Evolutionary conservation across 2,888 invertebrate genomes (phyloP).

Genomic region (Scaptomyza flava): DNA sequence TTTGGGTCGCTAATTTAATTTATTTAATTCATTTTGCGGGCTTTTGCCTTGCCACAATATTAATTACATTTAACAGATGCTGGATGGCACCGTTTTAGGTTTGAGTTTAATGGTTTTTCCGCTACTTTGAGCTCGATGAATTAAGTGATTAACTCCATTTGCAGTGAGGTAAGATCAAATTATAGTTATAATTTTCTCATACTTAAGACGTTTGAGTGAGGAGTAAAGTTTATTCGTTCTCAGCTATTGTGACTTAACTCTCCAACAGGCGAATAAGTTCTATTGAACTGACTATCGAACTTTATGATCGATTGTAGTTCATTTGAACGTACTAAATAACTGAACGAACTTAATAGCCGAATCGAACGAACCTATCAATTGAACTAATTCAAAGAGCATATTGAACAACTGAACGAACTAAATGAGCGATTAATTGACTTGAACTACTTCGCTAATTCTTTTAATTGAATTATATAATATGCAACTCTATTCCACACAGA

Average conservation of each 20-base stretch:
- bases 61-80: conserved; percentile 50
- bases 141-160: background rate
- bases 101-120: background rate
- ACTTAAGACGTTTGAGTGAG: background rate
- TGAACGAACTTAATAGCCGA: background rate
- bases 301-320: too few relatives aligned
- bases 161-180: background rate
- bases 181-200: background rate
- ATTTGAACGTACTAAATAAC: background rate
- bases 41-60: conserved; percentile 16
- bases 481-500: background rate
- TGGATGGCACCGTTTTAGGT: background rate
- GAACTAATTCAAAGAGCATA: background rate
- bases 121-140: background rate
- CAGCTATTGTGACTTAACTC: background rate
- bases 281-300: background rate
- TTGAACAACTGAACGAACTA: background rate
- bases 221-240: background rate
- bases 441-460: background rate
- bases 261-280: background rate
- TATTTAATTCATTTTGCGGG: conserved; percentile 48
- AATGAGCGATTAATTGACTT: background rate
- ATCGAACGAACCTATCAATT: background rate
- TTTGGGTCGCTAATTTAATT: conserved; percentile 57
- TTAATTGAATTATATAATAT: background rate